phyloP scores from a whole-genome alignment of 1,140 invertebrate genomes.

The Hycleus phaleratus region DNA sequence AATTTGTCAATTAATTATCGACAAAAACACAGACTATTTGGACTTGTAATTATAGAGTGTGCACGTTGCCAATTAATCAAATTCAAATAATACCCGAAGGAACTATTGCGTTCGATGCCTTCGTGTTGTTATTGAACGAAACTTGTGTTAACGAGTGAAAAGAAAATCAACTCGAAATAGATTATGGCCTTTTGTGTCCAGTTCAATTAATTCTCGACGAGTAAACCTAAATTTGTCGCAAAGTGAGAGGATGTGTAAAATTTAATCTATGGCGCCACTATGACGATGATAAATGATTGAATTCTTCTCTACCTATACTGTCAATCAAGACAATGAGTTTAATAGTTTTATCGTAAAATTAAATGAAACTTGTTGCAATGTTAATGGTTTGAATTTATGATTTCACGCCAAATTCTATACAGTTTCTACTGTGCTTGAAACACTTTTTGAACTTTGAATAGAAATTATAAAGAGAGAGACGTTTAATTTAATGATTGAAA shows the following conservation, averaged over 20 bases:
- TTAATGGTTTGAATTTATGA: no score
- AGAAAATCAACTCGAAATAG: no score
- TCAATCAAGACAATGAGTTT: neutral
- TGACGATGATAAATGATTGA: no score
- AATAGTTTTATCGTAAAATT: constrained; percentile 1
- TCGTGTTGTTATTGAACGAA: constrained; percentile 7
- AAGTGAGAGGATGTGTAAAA: no score
- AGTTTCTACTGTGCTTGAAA: neutral
- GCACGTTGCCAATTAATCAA: constrained; percentile 12
- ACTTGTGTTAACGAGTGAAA: neutral
- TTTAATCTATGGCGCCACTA: no score
- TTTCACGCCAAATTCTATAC: neutral
- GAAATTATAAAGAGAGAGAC: no score
- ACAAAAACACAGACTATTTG: neutral
- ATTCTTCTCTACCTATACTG: no score
- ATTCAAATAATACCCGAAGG: constrained; percentile 10
- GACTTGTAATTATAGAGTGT: constrained; percentile 8
- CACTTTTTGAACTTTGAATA: neutral
- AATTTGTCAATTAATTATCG: constrained; percentile 10
- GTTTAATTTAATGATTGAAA: neutral
- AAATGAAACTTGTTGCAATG: no score
- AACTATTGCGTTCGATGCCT: constrained; percentile 8
- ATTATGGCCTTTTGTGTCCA: no score
- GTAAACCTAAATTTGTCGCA: no score
- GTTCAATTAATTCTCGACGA: no score